These are phyloP conservation scores for Tragelaphus buxtoni DNA, from an alignment of 2,113 vertebrate species.

Conservation along the genomic window DNA sequence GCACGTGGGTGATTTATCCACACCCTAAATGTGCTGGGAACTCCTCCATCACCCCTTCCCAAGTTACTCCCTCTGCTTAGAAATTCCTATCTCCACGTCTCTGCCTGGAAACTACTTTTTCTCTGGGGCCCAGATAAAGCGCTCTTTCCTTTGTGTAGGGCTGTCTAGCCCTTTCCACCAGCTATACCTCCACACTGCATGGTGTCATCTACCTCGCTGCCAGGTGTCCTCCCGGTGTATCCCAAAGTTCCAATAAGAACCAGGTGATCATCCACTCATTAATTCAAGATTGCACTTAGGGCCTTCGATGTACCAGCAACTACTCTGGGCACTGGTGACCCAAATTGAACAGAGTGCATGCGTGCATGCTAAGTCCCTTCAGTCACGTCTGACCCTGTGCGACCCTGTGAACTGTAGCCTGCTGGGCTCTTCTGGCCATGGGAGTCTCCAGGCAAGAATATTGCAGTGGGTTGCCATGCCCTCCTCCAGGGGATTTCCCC, in stretches of 20 bases:
- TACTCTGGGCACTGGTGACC: neutral
- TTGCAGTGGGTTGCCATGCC: neutral
- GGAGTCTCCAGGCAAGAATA: neutral
- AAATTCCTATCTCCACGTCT: neutral
- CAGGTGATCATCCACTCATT: neutral
- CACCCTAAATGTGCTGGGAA: rapidly evolving
- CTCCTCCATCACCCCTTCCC: neutral
- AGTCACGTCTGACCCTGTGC: neutral
- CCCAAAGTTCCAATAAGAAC: neutral
- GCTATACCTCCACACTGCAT: rapidly evolving
- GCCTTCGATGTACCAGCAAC: neutral
- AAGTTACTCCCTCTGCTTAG: neutral
- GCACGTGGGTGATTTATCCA: neutral
- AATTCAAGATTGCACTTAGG: neutral
- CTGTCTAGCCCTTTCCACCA: neutral
- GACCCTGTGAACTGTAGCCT: neutral
- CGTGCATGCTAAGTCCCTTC: neutral
- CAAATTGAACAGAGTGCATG: neutral
- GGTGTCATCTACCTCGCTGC: rapidly evolving
- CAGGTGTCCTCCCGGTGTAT: neutral
- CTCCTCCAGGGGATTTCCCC: neutral
- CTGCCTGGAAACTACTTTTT: neutral
- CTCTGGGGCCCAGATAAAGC: neutral
- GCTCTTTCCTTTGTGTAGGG: neutral
- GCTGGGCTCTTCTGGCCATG: neutral